phyloP scores from a whole-genome alignment of 92 coral and sea anemone genomes.

The Phenganax subtilis region DNA sequence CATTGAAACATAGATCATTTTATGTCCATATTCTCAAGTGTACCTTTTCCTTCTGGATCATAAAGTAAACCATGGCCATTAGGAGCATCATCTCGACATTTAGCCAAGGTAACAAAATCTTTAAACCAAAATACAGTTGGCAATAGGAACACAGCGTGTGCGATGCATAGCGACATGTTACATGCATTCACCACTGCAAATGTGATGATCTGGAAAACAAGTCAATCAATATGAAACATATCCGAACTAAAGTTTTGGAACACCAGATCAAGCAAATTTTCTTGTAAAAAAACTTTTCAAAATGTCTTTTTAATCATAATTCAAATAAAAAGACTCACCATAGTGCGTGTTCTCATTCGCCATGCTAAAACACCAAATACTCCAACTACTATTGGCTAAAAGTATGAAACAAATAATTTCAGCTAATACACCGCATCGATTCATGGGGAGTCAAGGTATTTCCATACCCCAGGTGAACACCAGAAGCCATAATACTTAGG shows the following conservation, averaged over 20 bases:
- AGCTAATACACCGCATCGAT: background rate
- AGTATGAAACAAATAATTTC: background rate
- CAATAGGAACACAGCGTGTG: slow-evolving; percentile 24
- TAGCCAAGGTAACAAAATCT: slow-evolving; percentile 34
- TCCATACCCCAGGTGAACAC: slow-evolving; percentile 38
- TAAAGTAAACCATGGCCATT: slow-evolving; percentile 27
- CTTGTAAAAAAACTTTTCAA: background rate
- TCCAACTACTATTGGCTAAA: slow-evolving; percentile 25
- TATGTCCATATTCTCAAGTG: background rate
- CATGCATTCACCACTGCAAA: slow-evolving; percentile 15
- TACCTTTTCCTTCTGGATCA: slow-evolving; percentile 4
- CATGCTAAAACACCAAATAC: slow-evolving; percentile 26
- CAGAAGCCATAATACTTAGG: slow-evolving; percentile 35
- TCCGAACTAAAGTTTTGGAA: background rate
- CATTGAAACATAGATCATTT: background rate
- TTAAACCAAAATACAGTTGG: slow-evolving; percentile 28
- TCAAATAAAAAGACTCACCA: background rate
- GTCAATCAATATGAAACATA: too few relatives aligned
- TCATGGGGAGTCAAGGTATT: background rate
- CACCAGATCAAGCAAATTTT: background rate
- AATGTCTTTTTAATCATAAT: too few relatives aligned
- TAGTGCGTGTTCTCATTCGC: slow-evolving; percentile 3
- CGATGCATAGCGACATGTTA: slow-evolving; percentile 9
- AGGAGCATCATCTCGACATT: slow-evolving; percentile 31
- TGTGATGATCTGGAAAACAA: slow-evolving; percentile 13